Evolutionary conservation across 1,140 invertebrate genomes (phyloP), one percentile per base, ranked within the genome.

Genomic region (Trichonephila clavipes): DNA sequence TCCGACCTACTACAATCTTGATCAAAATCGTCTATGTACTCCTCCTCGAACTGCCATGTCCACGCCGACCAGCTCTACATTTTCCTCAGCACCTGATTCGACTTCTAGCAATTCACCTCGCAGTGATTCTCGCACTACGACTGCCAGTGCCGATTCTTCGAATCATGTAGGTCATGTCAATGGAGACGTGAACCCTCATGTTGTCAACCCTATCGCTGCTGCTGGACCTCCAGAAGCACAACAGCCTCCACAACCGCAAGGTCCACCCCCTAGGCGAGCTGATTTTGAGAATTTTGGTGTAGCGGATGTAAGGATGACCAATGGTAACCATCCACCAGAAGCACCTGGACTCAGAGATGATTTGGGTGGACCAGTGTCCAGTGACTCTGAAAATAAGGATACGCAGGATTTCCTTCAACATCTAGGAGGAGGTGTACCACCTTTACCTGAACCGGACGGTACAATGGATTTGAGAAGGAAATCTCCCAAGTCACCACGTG

Each of bases 1-100:
- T 87, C 95, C 95, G 4, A 95, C 95, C 19, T 95, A 95, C 81
- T 95, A 95, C 40, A 95, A 95, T 72, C 87, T 95, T 19, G 95
- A 95, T 66, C 95, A 95, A 69, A 95, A 95, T 88, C 51, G 95
- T 19, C 58, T 95, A 28, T 95, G 93, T 44, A 95, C 94, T 18
- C 95, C 95, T 24, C 95, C 95, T 40, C 89, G 90, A 21, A 92
- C 94, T 24, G 86, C 59, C 19, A 86, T 94, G 85, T 90, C 91
- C 51, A 94, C 92, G 4, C 92, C 94, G 2, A 92, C 94, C 8
- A 94, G 89, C 81, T 94, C 94, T 19, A 94, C 94, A 8, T 94
- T 92, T 24, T 88, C 94, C 2, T 94, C 94, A 18, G 94, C 94
- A 3, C 94, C 91, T 18, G 94, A 94, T 61, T 94, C 94, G 10